These are phyloP conservation scores for Nymphalis io DNA, from an alignment of 1,140 invertebrate genomes.

Conservation along the genomic window DNA sequence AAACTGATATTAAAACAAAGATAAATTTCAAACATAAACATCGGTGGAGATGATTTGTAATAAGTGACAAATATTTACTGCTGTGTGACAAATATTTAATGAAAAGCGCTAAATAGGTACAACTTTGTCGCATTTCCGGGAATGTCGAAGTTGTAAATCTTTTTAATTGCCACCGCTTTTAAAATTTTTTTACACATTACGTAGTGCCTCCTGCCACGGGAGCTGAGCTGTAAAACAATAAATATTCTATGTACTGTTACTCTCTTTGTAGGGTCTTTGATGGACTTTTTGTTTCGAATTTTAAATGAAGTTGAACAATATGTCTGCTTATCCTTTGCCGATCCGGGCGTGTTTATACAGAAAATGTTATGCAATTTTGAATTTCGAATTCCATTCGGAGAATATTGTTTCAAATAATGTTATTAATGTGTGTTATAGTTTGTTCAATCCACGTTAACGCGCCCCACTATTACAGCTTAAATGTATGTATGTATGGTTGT, in stretches of 20 bases:
- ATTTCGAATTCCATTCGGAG: background rate
- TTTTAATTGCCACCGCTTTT: constrained; percentile 63
- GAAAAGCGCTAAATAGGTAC: constrained; percentile 27
- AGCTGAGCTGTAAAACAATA: constrained; percentile 74
- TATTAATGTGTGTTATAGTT: no score
- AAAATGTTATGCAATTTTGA: background rate
- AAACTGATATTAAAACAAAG: constrained; percentile 21
- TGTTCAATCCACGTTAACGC: no score
- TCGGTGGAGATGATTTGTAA: constrained; percentile 39
- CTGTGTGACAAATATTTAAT: constrained; percentile 23
- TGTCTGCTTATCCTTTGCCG: background rate
- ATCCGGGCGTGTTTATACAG: background rate
- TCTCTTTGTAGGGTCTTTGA: constrained; percentile 51
- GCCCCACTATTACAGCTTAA: no score
- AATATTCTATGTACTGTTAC: constrained; percentile 65
- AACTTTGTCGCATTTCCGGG: constrained; percentile 47
- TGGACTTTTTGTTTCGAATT: constrained; percentile 60
- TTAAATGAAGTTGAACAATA: constrained; percentile 65
- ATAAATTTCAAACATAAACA: constrained; percentile 18
- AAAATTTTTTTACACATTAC: constrained; percentile 59
- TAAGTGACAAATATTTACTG: constrained; percentile 38
- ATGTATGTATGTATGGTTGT: no score
- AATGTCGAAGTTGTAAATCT: constrained; percentile 72
- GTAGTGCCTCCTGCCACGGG: constrained; percentile 69
- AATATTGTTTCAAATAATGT: background rate